Base-by-base conservation (phyloP, 1,140 invertebrate genomes). In the Bombus vancouverensis region DNA sequence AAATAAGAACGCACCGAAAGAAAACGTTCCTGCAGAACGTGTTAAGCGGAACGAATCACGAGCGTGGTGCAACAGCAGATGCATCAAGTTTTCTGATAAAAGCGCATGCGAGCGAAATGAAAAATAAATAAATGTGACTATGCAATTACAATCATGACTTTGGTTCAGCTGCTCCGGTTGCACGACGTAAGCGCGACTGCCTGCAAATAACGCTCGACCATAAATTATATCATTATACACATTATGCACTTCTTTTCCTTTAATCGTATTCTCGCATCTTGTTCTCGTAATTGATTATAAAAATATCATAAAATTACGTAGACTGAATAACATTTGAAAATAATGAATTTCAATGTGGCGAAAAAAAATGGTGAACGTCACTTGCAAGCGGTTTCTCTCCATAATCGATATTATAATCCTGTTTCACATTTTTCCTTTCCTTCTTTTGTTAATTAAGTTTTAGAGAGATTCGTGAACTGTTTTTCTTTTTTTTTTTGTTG, bases 401-500 rank as follows among this genome's bases (percentile, higher is more conserved):
- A 86, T 65, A 79, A 59, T 39, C 72, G 78, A 75, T 53, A 53
- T 76, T 79, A 82, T 86, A 57, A 75, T 34, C 22, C 34, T 37
- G 10, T 83, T 66, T 83, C 44, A 6, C 78, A 59, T 76, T 53
- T 47, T 47, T 44, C n/a, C 42, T 37, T 32, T 66, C 32, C 70
- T 53, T 65, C 59, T n/a, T 28, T 47, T 15, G 42, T 81, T 81
- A 83, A 62, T 87, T 73, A 85, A 77, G 81, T 74, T 86, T 83
- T 88, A 86, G 68, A 88, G 89, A 88, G 84, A 88, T 90, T 83
- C 78, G 44, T 90, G 57, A 90, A 91, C 81, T 88, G 83, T 39
- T 85, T 86, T 77, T 18, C n/a, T 80, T 53, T 71, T 81, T 87
- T 87, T 53, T 85, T 85, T 66, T 66, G n/a, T 82, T 18, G 37